Conservation (phyloP, 37 sponge, comb jelly and placozoan species). For the Aplysina aerophoba region DNA sequence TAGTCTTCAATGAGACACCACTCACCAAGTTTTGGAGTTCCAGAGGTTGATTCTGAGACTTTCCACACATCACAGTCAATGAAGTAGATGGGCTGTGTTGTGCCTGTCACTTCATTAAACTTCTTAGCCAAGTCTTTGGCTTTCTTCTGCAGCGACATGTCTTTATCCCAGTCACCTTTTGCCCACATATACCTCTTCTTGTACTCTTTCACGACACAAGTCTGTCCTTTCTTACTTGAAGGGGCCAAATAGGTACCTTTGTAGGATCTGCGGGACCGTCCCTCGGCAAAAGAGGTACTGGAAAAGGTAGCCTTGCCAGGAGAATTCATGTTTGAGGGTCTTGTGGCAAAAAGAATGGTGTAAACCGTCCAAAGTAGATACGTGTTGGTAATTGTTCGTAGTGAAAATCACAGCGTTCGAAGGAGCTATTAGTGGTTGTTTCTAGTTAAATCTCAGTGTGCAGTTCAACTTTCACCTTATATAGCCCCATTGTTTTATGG, state of each 20-base stretch:
- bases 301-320: neutral
- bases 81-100: slow-evolving; percentile 25
- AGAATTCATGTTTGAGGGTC: too few relatives aligned
- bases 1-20: slow-evolving; percentile 48
- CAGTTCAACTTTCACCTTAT: too few relatives aligned
- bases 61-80: slow-evolving; percentile 31
- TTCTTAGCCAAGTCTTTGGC: slow-evolving; percentile 37
- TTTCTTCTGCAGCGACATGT: slow-evolving; percentile 28
- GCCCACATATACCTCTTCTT: slow-evolving; percentile 46
- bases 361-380: too few relatives aligned
- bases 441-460: too few relatives aligned
- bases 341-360: too few relatives aligned
- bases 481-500: too few relatives aligned
- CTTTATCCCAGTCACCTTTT: slow-evolving; percentile 39
- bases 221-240: slow-evolving; percentile 23
- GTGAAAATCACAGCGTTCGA: too few relatives aligned
- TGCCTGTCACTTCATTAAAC: slow-evolving; percentile 19
- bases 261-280: slow-evolving; percentile 49
- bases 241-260: slow-evolving; percentile 43
- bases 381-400: too few relatives aligned
- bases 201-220: slow-evolving; percentile 50
- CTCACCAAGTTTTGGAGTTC: slow-evolving; percentile 36
- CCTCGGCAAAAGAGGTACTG: slow-evolving; percentile 42
- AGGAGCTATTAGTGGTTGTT: too few relatives aligned
- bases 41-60: neutral